Evolutionary conservation across 2,797 vertebrate genomes (phyloP).

Genomic region (Kryptopterus vitreolus): DNA sequence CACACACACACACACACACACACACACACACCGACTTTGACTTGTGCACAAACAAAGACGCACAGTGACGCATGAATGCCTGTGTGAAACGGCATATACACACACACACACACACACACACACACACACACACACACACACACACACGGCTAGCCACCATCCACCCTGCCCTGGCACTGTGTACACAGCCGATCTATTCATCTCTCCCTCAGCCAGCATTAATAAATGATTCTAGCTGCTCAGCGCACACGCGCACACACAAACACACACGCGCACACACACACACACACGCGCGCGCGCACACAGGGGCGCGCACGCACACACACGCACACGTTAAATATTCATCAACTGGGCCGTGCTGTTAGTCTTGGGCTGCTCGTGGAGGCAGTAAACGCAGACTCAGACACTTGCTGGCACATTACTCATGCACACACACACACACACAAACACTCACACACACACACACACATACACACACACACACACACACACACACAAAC

Average conservation of each 20-base stretch:
- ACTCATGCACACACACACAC: slow-evolving; percentile 33
- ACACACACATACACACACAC: slow-evolving; percentile 27
- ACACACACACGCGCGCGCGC: slow-evolving; percentile 33
- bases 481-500: slow-evolving; percentile 24
- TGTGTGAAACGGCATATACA: slow-evolving; percentile 31
- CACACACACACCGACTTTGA: slow-evolving; percentile 28
- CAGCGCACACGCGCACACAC: slow-evolving; percentile 3
- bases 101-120: slow-evolving; percentile 30
- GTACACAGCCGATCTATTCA: slow-evolving; percentile 63
- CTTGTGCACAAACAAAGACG: slow-evolving; percentile 42
- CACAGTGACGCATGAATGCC: slow-evolving; percentile 39
- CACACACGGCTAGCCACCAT: slow-evolving; percentile 41
- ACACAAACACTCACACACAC: slow-evolving; percentile 13
- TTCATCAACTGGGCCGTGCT: slow-evolving; percentile 56
- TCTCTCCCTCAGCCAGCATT: slow-evolving; percentile 59
- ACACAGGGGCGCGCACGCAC: slow-evolving; percentile 47
- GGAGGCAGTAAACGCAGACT: slow-evolving; percentile 57
- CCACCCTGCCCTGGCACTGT: slow-evolving; percentile 50
- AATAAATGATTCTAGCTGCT: slow-evolving; percentile 61
- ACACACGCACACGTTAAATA: slow-evolving; percentile 58
- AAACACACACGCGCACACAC: slow-evolving; percentile 25
- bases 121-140: slow-evolving; percentile 44
- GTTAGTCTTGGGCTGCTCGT: slow-evolving; percentile 56
- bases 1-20: slow-evolving; percentile 9
- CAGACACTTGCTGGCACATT: slow-evolving; percentile 56